Conservation (phyloP, 2,797 vertebrate species). For the Premnoplex brunnescens region DNA sequence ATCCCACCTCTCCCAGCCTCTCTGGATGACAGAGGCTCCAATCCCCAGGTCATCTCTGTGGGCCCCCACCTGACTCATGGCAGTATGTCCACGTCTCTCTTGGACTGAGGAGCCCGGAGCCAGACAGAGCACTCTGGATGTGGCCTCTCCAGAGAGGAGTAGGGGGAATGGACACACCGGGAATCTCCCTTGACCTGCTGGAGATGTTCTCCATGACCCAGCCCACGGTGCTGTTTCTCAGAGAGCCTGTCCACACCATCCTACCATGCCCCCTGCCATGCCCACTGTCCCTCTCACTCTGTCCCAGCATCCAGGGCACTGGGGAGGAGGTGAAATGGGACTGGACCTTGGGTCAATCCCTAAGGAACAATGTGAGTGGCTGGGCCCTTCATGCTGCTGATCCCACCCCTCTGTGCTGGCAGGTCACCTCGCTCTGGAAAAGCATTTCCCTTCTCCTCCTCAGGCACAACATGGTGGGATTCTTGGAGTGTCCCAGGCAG, state of each 20-base stretch:
- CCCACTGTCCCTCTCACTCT: background rate
- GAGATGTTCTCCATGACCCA: background rate
- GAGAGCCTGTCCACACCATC: background rate
- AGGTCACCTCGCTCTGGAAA: background rate
- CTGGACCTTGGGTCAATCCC: fast-evolving
- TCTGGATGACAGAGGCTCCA: background rate
- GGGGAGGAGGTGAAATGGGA: background rate
- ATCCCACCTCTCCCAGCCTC: background rate
- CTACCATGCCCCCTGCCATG: background rate
- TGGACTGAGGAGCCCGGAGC: background rate
- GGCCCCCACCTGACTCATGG: background rate
- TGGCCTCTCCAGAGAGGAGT: background rate
- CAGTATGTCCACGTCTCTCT: background rate
- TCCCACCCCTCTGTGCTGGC: background rate
- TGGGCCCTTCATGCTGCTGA: background rate
- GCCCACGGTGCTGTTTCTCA: background rate
- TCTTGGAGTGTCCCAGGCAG: too few species aligned
- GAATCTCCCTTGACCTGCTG: background rate
- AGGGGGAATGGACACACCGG: background rate
- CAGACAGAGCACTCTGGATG: background rate
- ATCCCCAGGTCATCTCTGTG: background rate
- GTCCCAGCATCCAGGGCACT: background rate
- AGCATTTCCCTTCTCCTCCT: background rate
- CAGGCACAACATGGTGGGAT: background rate
- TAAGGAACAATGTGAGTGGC: background rate